These are phyloP conservation scores for Altica lythri DNA, from an alignment of 2,888 invertebrate species.

Conservation along the genomic window DNA sequence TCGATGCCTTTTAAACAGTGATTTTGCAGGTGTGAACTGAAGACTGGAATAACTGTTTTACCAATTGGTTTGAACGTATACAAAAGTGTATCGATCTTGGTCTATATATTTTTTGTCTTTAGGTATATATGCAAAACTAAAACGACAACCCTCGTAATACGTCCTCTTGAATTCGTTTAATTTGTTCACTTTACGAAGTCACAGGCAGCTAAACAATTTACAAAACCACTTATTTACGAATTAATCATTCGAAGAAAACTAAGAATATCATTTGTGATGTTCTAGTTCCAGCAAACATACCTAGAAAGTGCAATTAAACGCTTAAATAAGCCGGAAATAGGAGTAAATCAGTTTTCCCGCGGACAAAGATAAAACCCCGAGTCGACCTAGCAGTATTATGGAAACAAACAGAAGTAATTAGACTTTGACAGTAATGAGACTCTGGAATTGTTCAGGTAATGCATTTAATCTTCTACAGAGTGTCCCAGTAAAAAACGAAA, in stretches of 20 bases:
- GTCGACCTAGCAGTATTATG: constrained; percentile 23
- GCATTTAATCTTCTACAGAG: not conserved
- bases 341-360: constrained; percentile 32
- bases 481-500: not conserved
- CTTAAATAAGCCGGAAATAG: constrained; percentile 28
- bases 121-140: too few species aligned
- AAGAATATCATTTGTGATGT: constrained; percentile 13
- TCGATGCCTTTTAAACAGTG: too few species aligned
- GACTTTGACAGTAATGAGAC: constrained; percentile 32
- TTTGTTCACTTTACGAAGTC: too few species aligned
- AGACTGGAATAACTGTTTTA: too few species aligned
- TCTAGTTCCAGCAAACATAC: constrained; percentile 9
- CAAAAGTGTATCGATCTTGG: too few species aligned
- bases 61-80: too few species aligned
- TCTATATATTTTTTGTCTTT: too few species aligned
- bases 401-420: constrained; percentile 35
- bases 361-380: constrained; percentile 20
- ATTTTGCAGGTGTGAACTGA: too few species aligned
- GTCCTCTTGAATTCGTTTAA: too few species aligned
- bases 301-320: constrained; percentile 27
- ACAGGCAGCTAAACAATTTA: too few species aligned
- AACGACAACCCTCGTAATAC: too few species aligned
- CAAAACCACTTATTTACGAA: constrained; percentile 7
- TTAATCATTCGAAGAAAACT: constrained; percentile 5
- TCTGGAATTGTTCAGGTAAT: constrained; percentile 29